These are phyloP conservation scores for Lordiphosa andalusiaca DNA, from an alignment of 2,888 invertebrate genomes.

Conservation along the genomic window DNA sequence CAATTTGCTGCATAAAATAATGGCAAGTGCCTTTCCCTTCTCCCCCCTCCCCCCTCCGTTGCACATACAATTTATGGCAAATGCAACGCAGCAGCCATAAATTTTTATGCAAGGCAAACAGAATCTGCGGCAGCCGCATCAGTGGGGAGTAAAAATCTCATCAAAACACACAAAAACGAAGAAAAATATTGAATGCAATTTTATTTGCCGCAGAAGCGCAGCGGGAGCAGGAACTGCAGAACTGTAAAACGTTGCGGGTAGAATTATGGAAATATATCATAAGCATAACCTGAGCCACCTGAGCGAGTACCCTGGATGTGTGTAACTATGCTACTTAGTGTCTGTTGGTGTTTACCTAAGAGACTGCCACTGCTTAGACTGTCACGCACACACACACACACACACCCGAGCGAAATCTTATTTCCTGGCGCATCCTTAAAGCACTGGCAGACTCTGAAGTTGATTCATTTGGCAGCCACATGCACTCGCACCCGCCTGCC, in stretches of 20 bases:
- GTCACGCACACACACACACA: constrained; percentile 23
- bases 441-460: constrained; percentile 14
- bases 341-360: constrained; percentile 55
- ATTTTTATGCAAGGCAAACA: constrained; percentile 57
- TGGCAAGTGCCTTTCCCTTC: not conserved
- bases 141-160: constrained; percentile 48
- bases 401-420: constrained; percentile 2
- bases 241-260: constrained; percentile 39
- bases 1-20: constrained; percentile 32
- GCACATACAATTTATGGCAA: constrained; percentile 50
- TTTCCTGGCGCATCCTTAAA: constrained; percentile 24
- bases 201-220: constrained; percentile 51
- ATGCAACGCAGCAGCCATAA: constrained; percentile 54
- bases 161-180: constrained; percentile 44
- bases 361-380: constrained; percentile 36
- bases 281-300: constrained; percentile 19
- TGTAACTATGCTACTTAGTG: constrained; percentile 67
- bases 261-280: constrained; percentile 55
- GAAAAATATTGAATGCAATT: constrained; percentile 71
- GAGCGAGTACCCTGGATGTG: constrained; percentile 21
- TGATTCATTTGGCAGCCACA: constrained; percentile 20
- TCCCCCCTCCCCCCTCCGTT: not conserved
- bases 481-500: constrained; percentile 36
- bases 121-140: constrained; percentile 12
- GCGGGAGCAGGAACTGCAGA: constrained; percentile 13